These are phyloP conservation scores for Macrosiphum euphorbiae DNA, from an alignment of 2,888 invertebrate genomes.

Conservation along the genomic window DNA sequence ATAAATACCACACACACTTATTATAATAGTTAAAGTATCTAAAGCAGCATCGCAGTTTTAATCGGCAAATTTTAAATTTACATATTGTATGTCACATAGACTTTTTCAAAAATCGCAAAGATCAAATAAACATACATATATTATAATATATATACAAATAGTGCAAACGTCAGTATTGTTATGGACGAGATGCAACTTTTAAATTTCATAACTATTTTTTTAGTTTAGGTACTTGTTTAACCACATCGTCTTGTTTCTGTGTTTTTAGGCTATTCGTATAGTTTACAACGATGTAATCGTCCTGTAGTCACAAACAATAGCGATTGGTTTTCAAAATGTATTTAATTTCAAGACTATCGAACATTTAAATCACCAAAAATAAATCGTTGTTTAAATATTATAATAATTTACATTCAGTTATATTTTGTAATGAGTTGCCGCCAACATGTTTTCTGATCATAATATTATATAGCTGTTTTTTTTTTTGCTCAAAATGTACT, in stretches of 20 bases:
- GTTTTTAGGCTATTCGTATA: not conserved
- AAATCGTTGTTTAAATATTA: not conserved
- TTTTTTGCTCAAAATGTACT: not conserved
- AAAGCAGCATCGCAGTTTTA: not conserved
- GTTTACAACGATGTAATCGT: not conserved
- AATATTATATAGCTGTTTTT: not conserved
- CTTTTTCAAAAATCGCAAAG: not conserved
- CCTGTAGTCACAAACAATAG: not conserved
- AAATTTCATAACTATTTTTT: not conserved
- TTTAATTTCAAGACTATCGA: not conserved
- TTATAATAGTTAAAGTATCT: no score
- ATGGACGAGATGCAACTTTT: not conserved
- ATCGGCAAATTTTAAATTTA: not conserved
- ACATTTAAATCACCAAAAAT: not conserved
- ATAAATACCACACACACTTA: not conserved
- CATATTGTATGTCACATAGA: not conserved
- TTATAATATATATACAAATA: not conserved
- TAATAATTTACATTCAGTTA: not conserved
- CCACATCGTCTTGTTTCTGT: not conserved
- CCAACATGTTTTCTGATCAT: not conserved
- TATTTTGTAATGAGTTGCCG: not conserved
- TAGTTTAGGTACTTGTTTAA: not conserved
- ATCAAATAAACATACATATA: not conserved
- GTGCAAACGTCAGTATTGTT: not conserved
- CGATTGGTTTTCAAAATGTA: not conserved